Base-by-base conservation (phyloP, 2,888 invertebrate genomes). In the Aethes cnicana region DNA sequence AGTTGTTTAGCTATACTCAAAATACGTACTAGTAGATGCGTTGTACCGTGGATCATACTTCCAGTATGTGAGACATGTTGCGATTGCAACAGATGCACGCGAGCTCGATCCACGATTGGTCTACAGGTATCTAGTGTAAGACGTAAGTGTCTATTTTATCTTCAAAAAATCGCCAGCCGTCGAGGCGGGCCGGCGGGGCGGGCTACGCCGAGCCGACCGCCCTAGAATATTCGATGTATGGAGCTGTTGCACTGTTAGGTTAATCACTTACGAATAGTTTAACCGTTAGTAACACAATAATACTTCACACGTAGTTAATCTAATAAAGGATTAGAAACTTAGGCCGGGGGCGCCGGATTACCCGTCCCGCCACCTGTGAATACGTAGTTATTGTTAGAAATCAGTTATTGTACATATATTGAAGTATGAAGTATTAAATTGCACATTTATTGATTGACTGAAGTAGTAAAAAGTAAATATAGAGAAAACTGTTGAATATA, bases 401-500 rank as follows among this genome's bases (percentile, higher is more conserved):
- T 64, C 70, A 65, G 79, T 77, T 70, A 75, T 69, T 86, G 87
- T 88, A 88, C 76, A 88, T 88, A 84, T 76, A 70, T 63, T 66
- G 67, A 69, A 63, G 63, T 72, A 74, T 68, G 63, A 62, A 61
- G 59, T 72, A 74, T 70, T 73, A 75, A 78, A 66, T 80, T 72
- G 67, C 76, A 81, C 74, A 73, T 61, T 75, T 75, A 81, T 78
- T 57, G 69, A 81, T 84, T 82, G 87, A 89, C 87, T 88, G 87
- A 87, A 71, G 72, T 79, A 72, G 70, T 72, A 74, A 65, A 65
- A 69, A 68, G 67, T 72, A 66, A 66, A 72, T 69, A 71, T 78
- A 80, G 79, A 69, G 71, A 80, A 74, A 72, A 73, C 69, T 70
- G 76, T 79, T 68, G 80, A 73, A 67, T 74, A 72, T 82, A 81